Percentiles rank a stretch among this genome's conserved stretches.
phyloP scores from a whole-genome alignment of 2,113 vertebrate genomes.

The Eurystomus gularis region DNA sequence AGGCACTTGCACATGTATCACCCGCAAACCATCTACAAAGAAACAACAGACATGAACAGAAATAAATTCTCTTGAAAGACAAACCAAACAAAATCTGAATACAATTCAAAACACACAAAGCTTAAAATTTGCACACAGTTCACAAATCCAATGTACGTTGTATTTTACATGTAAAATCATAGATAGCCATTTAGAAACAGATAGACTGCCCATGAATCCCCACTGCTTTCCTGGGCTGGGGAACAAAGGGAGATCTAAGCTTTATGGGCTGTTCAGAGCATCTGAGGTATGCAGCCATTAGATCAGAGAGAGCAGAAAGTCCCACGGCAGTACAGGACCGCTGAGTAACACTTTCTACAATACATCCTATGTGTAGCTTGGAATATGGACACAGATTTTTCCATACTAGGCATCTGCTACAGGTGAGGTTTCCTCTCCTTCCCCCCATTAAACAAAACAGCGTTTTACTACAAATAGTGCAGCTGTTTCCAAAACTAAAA shows the following conservation, averaged over 20 bases:
- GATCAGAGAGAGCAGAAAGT: neutral
- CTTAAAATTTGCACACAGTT: neutral
- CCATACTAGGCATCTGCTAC: neutral
- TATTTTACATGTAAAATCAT: neutral
- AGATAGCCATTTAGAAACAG: neutral
- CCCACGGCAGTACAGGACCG: neutral
- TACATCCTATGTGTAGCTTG: neutral
- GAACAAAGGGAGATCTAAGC: neutral
- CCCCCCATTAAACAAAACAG: neutral
- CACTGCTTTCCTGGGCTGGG: neutral
- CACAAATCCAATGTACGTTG: neutral
- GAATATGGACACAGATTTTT: neutral
- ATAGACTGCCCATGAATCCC: neutral
- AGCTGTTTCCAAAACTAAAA: neutral
- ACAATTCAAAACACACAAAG: neutral
- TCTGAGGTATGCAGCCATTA: neutral
- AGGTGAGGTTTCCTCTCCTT: neutral
- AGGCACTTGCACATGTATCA: neutral
- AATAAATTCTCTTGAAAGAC: neutral
- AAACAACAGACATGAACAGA: neutral
- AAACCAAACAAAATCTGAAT: neutral
- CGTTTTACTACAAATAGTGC: neutral
- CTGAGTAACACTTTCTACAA: neutral
- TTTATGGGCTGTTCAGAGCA: neutral
- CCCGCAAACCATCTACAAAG: slow-evolving; percentile 43